A percentile compares a stretch with the other conserved stretches of the same genome.
phyloP scores from a whole-genome alignment of 2,888 invertebrate species.

The Oscheius sp. region DNA sequence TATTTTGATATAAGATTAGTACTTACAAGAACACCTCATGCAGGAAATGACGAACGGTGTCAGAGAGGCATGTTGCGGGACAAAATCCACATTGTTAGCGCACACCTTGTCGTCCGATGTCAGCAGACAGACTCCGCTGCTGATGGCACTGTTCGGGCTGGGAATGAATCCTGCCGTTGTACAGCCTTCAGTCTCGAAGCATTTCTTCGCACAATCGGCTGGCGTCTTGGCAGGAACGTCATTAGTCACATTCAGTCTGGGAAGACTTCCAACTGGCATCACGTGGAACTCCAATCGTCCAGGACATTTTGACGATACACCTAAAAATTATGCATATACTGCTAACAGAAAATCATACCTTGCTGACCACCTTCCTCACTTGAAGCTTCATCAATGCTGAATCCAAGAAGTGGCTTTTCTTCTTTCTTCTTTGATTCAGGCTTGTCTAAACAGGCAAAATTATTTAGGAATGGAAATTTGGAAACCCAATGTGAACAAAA shows the following conservation, averaged over 20 bases:
- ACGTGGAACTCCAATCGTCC: constrained; percentile 71
- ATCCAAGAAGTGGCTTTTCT: constrained; percentile 29
- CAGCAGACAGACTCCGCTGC: constrained; percentile 70
- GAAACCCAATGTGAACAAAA: not conserved
- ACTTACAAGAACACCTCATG: constrained; percentile 69
- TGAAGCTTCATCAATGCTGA: constrained; percentile 34
- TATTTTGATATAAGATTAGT: not conserved
- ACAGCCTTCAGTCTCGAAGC: constrained; percentile 69
- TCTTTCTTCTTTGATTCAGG: constrained; percentile 20
- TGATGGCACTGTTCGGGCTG: constrained; percentile 61
- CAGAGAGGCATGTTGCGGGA: constrained; percentile 70
- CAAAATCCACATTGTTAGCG: constrained; percentile 58
- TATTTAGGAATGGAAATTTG: not conserved
- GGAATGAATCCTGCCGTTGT: constrained; percentile 71
- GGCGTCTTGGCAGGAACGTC: constrained; percentile 71
- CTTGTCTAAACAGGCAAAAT: constrained; percentile 12
- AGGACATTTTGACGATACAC: constrained; percentile 49
- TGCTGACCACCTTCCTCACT: constrained; percentile 24
- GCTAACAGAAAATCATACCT: not conserved
- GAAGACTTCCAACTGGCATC: constrained; percentile 65
- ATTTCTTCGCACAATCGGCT: constrained; percentile 72
- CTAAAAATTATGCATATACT: constrained; percentile 24
- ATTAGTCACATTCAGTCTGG: constrained; percentile 70
- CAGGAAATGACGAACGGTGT: constrained; percentile 72
- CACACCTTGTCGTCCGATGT: constrained; percentile 66